Evolutionary conservation across 2,888 invertebrate genomes (phyloP), one percentile per base, ranked within the genome.

Genomic region (Phrixothrix hirtus): DNA sequence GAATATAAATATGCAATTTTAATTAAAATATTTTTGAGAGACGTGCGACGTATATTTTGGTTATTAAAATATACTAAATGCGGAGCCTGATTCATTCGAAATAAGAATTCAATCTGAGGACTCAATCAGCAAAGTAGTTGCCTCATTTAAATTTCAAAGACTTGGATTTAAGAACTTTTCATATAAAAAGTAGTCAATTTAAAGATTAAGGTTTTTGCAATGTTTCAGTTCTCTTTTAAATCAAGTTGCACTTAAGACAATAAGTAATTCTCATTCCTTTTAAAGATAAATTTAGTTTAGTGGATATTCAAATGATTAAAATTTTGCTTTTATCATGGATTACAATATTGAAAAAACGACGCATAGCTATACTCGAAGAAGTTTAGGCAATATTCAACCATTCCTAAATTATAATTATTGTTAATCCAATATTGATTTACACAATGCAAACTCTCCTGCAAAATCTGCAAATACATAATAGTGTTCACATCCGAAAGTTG

Each of bases 181-280:
- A 51, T 51, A 46, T 39, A 51, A 42, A 43, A 50, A 51, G 51
- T 41, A 51, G 51, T 51, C 51, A 45, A 51, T 51, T 46, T 51
- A 45, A 30, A 51, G 51, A 51, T 51, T 51, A 51, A 45, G 51
- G 29, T 45, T 51, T 51, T 51, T 45, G 25, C 51, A 27, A 21
- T 45, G 45, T 35, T 51, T 35, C 50, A 44, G 26, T 29, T 39
- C 36, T 32, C 51, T 51, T 51, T 51, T 45, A 51, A 51, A 46
- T 41, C 45, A 51, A 45, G 51, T 45, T 45, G 51, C 35, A 29
- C 29, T 45, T 34, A 29, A 45, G 38, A 45, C 35, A 45, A 51
- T 51, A 51, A 45, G 41, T 51, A 51, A 51, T 51, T 30, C 45
- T 45, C 41, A 41, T 45, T 51, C 43, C 43, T 41, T 51, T 51